Conservation (phyloP, 2,797 vertebrate species). For the Peromyscus nudipes region DNA sequence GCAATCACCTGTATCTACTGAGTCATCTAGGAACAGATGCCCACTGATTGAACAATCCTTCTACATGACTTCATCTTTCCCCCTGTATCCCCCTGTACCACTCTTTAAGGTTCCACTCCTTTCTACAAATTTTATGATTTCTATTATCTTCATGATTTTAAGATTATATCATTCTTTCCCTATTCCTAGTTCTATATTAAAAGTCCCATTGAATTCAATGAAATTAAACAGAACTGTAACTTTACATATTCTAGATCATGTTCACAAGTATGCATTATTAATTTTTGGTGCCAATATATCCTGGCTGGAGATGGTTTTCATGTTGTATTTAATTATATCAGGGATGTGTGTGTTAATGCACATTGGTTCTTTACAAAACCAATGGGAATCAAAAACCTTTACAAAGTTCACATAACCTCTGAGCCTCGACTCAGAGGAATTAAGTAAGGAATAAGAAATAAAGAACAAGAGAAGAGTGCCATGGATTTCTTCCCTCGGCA, state of each 20-base stretch:
- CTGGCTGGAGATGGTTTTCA: conserved; percentile 64
- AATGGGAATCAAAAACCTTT: conserved; percentile 52
- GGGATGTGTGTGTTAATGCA: conserved; percentile 55
- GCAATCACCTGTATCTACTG: not conserved
- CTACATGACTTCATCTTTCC: not conserved
- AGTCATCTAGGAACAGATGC: not conserved
- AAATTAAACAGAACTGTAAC: conserved; percentile 65
- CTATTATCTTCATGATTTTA: conserved; percentile 48
- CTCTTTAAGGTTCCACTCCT: not conserved
- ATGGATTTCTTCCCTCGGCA: not conserved
- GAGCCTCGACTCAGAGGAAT: not conserved
- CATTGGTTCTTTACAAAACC: conserved; percentile 68
- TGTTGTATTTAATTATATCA: conserved; percentile 65
- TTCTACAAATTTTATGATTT: conserved; percentile 47
- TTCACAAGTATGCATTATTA: conserved; percentile 40
- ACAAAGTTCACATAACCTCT: conserved; percentile 51
- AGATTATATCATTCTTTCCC: not conserved
- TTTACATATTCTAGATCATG: conserved; percentile 51
- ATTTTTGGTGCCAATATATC: conserved; percentile 21
- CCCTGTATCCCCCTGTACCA: not conserved
- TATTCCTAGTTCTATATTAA: conserved; percentile 42
- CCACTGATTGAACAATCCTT: not conserved
- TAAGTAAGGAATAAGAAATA: not conserved
- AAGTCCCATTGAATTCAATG: conserved; percentile 49
- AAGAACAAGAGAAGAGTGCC: not conserved